phyloP scores from a whole-genome alignment of 1,140 invertebrate species.

The Scylla paramamosain region DNA sequence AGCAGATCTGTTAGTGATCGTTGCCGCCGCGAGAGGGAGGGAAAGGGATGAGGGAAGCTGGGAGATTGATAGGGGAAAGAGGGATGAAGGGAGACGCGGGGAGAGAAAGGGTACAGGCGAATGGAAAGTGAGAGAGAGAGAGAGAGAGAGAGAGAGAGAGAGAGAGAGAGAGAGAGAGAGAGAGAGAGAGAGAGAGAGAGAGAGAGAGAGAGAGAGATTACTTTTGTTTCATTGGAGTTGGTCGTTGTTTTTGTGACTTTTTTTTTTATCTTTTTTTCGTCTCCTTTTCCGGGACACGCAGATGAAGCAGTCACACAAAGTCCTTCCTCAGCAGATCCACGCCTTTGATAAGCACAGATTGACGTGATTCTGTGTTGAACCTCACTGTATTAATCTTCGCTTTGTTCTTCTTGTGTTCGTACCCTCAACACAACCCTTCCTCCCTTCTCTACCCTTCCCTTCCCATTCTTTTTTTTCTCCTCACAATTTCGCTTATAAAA shows the following conservation, averaged over 20 bases:
- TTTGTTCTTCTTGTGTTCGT: no score
- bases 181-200: slow-evolving; percentile 25
- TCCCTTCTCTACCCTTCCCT: no score
- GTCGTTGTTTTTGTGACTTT: no score
- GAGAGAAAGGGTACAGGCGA: neutral
- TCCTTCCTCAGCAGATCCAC: no score
- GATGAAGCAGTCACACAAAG: no score
- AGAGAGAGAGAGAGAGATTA: neutral
- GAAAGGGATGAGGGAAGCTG: neutral
- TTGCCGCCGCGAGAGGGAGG: neutral
- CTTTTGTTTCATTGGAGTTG: neutral
- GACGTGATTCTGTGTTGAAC: no score
- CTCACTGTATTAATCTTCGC: no score
- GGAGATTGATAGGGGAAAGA: neutral
- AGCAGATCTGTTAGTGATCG: slow-evolving; percentile 53
- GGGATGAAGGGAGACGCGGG: neutral
- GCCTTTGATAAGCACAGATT: no score
- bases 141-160: neutral
- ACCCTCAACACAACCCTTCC: no score
- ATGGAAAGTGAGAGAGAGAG: neutral
- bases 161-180: neutral
- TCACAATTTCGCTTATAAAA: no score
- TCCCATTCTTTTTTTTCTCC: no score
- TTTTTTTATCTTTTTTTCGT: no score
- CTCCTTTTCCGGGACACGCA: neutral